Evolutionary conservation across 2,888 invertebrate species (phyloP).

Genomic region (Melanargia galathea): DNA sequence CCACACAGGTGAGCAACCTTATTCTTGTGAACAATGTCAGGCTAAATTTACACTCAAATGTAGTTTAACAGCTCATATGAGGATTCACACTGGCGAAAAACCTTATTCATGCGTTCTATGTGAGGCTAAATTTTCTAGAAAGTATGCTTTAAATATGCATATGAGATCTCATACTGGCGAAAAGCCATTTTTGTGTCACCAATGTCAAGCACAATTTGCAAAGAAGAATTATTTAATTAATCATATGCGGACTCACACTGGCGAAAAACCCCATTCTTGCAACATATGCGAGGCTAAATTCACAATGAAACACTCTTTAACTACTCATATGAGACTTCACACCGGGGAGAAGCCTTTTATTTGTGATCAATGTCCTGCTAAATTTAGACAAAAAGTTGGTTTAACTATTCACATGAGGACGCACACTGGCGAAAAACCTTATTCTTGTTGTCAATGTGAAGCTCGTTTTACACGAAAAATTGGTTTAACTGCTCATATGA

Average conservation of each 20-base stretch:
- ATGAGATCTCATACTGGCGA: no score
- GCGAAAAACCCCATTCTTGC: not conserved
- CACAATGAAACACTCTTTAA: not conserved
- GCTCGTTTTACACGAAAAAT: not conserved
- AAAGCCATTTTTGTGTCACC: no score
- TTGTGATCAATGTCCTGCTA: not conserved
- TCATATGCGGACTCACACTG: not conserved
- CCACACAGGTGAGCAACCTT: no score
- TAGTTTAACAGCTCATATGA: no score
- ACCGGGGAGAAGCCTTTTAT: not conserved
- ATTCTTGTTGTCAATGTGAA: not conserved
- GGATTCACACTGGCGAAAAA: no score
- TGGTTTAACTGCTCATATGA: not conserved
- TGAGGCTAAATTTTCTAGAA: no score
- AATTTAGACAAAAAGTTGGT: not conserved
- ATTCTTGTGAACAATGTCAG: no score
- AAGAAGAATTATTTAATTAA: not conserved
- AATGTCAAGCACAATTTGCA: not conserved
- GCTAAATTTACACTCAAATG: no score
- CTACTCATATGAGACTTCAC: not conserved
- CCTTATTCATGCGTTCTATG: no score
- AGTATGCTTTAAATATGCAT: no score
- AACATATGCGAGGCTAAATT: not conserved
- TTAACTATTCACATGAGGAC: not conserved
- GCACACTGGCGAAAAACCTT: not conserved